Conservation (phyloP, 1,140 invertebrate genomes). For the Cheumatopsyche charites region DNA sequence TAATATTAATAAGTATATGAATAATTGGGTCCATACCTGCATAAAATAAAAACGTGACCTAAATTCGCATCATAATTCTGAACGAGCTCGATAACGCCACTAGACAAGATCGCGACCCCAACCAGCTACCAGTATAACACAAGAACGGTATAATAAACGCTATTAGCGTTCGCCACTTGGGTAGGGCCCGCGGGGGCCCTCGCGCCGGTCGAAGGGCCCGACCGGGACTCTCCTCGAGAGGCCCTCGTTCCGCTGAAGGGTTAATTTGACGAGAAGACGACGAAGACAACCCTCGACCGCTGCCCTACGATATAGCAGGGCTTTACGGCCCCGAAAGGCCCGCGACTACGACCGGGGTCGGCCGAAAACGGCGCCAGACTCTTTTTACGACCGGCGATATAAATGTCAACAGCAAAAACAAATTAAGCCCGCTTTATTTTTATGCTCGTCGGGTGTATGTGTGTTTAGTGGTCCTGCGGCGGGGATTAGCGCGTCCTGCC, state of each 20-base stretch:
- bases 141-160: slow-evolving; percentile 14
- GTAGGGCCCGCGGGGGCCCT: slow-evolving; percentile 6
- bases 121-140: no score
- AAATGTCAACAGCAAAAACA: slow-evolving; percentile 46
- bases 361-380: not conserved
- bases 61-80: no score
- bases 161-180: slow-evolving; percentile 8
- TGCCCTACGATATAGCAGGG: not conserved
- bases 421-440: slow-evolving; percentile 44
- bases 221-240: slow-evolving; percentile 38
- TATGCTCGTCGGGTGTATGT: slow-evolving; percentile 30
- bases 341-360: not conserved
- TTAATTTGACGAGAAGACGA: slow-evolving; percentile 47
- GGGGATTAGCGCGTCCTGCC: slow-evolving; percentile 34
- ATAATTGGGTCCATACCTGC: no score
- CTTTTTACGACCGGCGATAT: slow-evolving; percentile 42
- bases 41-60: no score
- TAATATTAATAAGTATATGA: no score
- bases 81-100: no score
- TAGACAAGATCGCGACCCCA: no score
- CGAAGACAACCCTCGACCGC: slow-evolving; percentile 4
- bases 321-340: slow-evolving; percentile 27
- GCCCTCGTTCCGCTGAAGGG: slow-evolving; percentile 46
- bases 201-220: not conserved
- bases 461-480: slow-evolving; percentile 34